These are phyloP conservation scores for Heteromyza rotundicornis DNA, from an alignment of 2,888 invertebrate species.

Conservation along the genomic window DNA sequence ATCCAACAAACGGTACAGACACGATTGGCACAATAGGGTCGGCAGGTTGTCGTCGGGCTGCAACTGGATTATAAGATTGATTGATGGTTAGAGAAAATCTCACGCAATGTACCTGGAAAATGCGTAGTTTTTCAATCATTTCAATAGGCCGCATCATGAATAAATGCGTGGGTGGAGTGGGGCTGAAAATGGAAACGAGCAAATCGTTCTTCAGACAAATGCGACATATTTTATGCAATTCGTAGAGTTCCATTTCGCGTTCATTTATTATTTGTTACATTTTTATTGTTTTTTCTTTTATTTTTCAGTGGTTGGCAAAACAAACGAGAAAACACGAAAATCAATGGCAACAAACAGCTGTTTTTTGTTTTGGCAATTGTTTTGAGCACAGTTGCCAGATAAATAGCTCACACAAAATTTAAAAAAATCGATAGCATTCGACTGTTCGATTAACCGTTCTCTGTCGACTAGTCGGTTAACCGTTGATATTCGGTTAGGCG, in stretches of 20 bases:
- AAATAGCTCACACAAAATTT: no score
- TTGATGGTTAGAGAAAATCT: no score
- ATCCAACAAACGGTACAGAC: conserved; percentile 48
- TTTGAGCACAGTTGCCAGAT: no score
- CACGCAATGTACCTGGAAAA: conserved; percentile 44
- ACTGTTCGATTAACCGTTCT: no score
- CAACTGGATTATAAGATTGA: no score
- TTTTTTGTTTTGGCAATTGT: neutral
- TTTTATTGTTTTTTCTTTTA: neutral
- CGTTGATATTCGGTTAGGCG: no score
- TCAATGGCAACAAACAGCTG: neutral
- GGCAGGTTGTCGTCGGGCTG: conserved; percentile 45
- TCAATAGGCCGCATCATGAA: conserved; percentile 48
- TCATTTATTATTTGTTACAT: conserved; percentile 7
- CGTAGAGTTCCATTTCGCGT: conserved; percentile 30
- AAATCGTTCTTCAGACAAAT: conserved; percentile 50
- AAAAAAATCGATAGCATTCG: no score
- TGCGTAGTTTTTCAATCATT: conserved; percentile 48
- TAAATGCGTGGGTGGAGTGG: conserved; percentile 24
- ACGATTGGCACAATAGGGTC: conserved; percentile 48
- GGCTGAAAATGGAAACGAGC: conserved; percentile 47
- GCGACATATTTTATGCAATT: conserved; percentile 49
- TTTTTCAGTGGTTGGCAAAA: neutral
- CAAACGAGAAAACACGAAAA: conserved; percentile 5
- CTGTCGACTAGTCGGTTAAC: no score